phyloP scores from a whole-genome alignment of 2,113 vertebrate genomes.

The Machaerirhynchus nigripectus region DNA sequence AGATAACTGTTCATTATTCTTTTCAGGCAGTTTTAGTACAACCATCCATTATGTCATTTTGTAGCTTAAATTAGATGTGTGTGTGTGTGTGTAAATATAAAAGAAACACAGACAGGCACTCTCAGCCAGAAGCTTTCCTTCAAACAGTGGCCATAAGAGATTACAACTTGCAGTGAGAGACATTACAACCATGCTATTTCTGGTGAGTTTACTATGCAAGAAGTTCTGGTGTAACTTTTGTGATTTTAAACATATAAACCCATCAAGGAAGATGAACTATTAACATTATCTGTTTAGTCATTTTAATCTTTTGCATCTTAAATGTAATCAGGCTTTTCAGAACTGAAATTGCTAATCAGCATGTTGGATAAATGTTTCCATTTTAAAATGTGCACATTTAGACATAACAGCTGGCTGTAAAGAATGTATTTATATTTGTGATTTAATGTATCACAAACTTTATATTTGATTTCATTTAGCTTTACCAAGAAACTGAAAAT shows the following conservation, averaged over 20 bases:
- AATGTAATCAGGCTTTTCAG: slow-evolving; percentile 72
- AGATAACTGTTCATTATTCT: slow-evolving; percentile 14
- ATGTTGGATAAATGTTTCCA: slow-evolving; percentile 71
- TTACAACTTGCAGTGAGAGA: not conserved
- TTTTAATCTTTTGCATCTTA: slow-evolving; percentile 77
- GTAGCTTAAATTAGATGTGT: not conserved
- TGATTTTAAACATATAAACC: slow-evolving; percentile 65
- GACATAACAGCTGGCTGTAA: slow-evolving; percentile 73
- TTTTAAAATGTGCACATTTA: slow-evolving; percentile 69
- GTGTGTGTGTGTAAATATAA: slow-evolving; percentile 4
- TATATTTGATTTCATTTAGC: slow-evolving; percentile 71
- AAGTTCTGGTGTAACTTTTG: slow-evolving; percentile 37
- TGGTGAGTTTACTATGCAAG: not conserved
- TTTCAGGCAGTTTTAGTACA: slow-evolving; percentile 1
- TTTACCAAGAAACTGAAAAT: slow-evolving; percentile 57
- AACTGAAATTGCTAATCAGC: slow-evolving; percentile 76
- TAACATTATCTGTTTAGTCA: slow-evolving; percentile 73
- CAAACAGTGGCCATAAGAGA: not conserved
- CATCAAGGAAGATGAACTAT: slow-evolving; percentile 73
- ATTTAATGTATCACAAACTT: slow-evolving; percentile 77
- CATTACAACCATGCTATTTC: not conserved
- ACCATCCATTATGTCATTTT: not conserved
- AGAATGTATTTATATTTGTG: slow-evolving; percentile 76
- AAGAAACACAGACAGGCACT: not conserved
- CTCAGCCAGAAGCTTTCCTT: not conserved